Evolutionary conservation across 2,888 invertebrate genomes (phyloP).

Genomic region (Epiblema foenella): DNA sequence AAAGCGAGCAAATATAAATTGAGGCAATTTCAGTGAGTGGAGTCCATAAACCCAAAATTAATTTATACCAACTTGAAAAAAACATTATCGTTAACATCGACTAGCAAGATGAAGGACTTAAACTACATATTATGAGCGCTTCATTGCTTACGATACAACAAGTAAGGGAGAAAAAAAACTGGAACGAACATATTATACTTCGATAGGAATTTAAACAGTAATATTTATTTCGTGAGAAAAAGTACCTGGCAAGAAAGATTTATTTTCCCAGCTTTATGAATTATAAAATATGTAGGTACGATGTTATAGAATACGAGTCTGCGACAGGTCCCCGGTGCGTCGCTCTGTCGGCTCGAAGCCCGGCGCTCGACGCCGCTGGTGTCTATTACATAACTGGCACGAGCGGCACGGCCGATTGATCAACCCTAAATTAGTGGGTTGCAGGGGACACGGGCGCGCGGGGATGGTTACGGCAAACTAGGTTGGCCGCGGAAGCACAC

Average conservation of each 20-base stretch:
- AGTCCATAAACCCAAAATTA: no score
- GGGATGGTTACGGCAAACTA: slow-evolving; percentile 79
- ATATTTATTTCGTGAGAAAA: no score
- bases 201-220: no score
- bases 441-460: slow-evolving; percentile 63
- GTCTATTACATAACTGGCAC: slow-evolving; percentile 71
- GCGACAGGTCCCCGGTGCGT: background rate
- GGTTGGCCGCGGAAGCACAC: slow-evolving; percentile 85
- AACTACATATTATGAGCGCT: no score
- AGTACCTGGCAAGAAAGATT: background rate
- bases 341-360: slow-evolving; percentile 7
- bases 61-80: no score
- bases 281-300: background rate
- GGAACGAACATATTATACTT: no score
- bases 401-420: slow-evolving; percentile 76
- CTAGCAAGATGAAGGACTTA: no score
- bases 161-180: no score
- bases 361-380: slow-evolving; percentile 58
- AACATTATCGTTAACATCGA: no score
- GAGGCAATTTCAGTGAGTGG: no score
- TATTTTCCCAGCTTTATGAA: background rate
- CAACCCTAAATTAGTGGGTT: slow-evolving; percentile 82
- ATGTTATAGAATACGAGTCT: slow-evolving; percentile 10
- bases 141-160: no score
- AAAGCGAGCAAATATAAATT: no score